Percentiles rank a stretch among this genome's conserved stretches.
Evolutionary conservation across 2,113 vertebrate species (phyloP).

Genomic region (Microtus ochrogaster): DNA sequence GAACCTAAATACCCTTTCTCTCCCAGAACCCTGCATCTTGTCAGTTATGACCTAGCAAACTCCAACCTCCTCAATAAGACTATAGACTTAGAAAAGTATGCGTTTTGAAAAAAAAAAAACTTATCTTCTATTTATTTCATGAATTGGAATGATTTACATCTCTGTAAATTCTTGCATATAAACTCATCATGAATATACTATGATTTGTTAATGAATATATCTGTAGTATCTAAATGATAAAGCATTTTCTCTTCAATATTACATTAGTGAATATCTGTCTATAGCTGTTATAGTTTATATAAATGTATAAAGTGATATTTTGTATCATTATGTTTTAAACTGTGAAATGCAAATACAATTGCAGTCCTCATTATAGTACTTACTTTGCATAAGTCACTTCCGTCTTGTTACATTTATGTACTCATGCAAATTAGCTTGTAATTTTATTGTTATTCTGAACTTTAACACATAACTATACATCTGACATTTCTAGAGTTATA

Average conservation of each 20-base stretch:
- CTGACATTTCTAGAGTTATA: not conserved
- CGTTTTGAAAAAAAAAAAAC: not conserved
- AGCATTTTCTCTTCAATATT: not conserved
- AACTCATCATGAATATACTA: not conserved
- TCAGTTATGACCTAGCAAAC: not conserved
- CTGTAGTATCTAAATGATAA: conserved; percentile 12
- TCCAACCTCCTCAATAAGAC: not conserved
- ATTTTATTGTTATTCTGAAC: not conserved
- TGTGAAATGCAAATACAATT: not conserved
- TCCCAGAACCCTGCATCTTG: not conserved
- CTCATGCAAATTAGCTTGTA: not conserved
- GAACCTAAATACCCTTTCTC: not conserved
- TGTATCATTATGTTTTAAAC: not conserved
- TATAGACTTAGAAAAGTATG: not conserved
- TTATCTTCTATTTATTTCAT: not conserved
- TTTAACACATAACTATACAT: not conserved
- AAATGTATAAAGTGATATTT: not conserved
- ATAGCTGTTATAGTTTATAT: not conserved
- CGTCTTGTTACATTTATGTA: not conserved
- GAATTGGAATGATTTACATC: not conserved
- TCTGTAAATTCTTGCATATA: not conserved
- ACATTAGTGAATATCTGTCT: not conserved
- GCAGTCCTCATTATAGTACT: not conserved
- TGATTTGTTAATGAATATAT: not conserved
- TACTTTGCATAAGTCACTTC: not conserved